phyloP scores from a whole-genome alignment of 2,888 invertebrate genomes.

The Tenthredo amoena region DNA sequence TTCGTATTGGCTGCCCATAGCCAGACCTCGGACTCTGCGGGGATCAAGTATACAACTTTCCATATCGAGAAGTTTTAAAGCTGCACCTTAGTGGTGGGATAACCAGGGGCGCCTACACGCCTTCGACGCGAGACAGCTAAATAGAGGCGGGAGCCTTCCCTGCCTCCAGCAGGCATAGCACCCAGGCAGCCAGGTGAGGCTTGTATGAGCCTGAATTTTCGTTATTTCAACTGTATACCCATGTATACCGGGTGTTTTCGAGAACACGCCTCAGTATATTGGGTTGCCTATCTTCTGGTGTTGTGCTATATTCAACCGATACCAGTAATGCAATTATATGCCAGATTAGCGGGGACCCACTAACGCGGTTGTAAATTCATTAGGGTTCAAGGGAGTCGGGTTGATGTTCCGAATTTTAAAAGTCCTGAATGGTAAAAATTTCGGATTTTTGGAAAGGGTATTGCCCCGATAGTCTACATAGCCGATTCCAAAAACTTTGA shows the following conservation, averaged over 20 bases:
- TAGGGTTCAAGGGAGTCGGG: neutral
- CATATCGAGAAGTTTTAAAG: constrained; percentile 72
- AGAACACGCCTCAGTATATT: neutral
- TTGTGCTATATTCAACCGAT: neutral
- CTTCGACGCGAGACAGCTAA: constrained; percentile 53
- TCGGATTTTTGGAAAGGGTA: no score
- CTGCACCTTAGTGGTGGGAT: constrained; percentile 68
- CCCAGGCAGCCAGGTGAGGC: constrained; percentile 16
- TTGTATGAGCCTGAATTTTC: constrained; percentile 27
- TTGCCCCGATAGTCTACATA: no score
- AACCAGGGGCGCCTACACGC: constrained; percentile 67
- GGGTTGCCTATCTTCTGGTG: neutral
- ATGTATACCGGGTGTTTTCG: neutral
- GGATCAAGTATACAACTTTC: constrained; percentile 70
- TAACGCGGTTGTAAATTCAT: neutral
- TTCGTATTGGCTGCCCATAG: constrained; percentile 45
- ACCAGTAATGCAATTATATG: neutral
- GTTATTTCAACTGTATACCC: neutral
- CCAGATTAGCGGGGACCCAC: neutral
- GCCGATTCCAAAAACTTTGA: no score
- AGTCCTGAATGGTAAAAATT: no score
- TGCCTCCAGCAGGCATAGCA: constrained; percentile 28
- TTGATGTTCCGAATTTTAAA: neutral
- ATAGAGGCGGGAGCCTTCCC: constrained; percentile 50
- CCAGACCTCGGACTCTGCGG: constrained; percentile 58